phyloP scores from a whole-genome alignment of 2,888 invertebrate genomes.

The Antitype chi region DNA sequence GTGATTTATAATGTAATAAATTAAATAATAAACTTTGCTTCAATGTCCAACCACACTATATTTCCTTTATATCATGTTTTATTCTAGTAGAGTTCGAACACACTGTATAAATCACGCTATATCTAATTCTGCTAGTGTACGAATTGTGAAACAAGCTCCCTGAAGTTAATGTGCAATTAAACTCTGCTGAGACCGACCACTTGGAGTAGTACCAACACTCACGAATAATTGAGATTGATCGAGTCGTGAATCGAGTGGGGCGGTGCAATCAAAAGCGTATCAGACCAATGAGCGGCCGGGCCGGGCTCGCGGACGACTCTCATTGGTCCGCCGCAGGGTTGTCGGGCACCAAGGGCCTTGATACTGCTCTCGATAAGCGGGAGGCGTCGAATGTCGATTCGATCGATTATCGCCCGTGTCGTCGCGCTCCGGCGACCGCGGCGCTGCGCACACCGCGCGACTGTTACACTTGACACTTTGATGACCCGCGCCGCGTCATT shows the following conservation, averaged over 20 bases:
- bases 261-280: constrained; percentile 90
- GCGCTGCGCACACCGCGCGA: not conserved
- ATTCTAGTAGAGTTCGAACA: not conserved
- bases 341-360: constrained; percentile 87
- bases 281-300: constrained; percentile 85
- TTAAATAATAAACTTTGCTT: constrained; percentile 10
- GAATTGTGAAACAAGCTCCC: constrained; percentile 50
- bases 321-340: constrained; percentile 86
- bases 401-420: constrained; percentile 86
- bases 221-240: constrained; percentile 89
- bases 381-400: constrained; percentile 86
- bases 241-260: constrained; percentile 87
- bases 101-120: constrained; percentile 1
- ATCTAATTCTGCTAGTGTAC: constrained; percentile 42
- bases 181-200: constrained; percentile 72
- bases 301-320: constrained; percentile 73
- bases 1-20: constrained; percentile 30
- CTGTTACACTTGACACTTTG: constrained; percentile 46
- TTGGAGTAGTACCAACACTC: constrained; percentile 79
- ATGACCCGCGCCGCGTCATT: constrained; percentile 46
- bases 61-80: constrained; percentile 8
- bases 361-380: constrained; percentile 88
- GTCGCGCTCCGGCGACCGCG: constrained; percentile 55
- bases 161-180: constrained; percentile 72
- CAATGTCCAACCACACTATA: not conserved